Conservation (phyloP, 2,888 invertebrate genomes). For the Aphidius colemani region DNA sequence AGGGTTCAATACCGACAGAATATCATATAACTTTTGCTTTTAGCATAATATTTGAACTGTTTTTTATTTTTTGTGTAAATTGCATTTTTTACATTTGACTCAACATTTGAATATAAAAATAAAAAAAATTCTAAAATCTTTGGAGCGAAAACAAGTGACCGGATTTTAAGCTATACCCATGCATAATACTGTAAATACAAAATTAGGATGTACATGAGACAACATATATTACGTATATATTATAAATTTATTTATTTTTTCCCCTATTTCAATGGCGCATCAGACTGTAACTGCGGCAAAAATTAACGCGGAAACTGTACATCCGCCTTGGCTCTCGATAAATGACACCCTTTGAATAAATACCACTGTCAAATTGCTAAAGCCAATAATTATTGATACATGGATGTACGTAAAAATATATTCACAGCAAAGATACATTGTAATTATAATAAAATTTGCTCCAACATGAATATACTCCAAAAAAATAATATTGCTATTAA, state of each 20-base stretch:
- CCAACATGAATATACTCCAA: no score
- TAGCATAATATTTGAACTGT: no score
- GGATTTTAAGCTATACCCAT: slow-evolving; percentile 22
- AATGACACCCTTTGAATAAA: slow-evolving; percentile 17
- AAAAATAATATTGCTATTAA: no score
- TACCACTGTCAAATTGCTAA: neutral
- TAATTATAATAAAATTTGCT: no score
- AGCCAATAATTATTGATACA: no score
- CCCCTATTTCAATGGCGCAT: slow-evolving; percentile 24
- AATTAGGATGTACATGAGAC: slow-evolving; percentile 28
- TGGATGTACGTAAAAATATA: no score
- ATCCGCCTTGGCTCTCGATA: slow-evolving; percentile 24
- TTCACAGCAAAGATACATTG: no score
- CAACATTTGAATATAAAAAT: no score
- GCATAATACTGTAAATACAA: slow-evolving; percentile 11
- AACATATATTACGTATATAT: neutral
- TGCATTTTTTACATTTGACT: no score
- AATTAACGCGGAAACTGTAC: slow-evolving; percentile 32
- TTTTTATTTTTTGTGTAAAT: no score
- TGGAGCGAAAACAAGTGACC: slow-evolving; percentile 10
- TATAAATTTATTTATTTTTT: neutral
- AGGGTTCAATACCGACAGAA: neutral
- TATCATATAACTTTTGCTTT: neutral
- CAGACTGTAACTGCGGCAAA: slow-evolving; percentile 30
- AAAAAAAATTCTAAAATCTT: neutral